Base-by-base conservation (phyloP, 1,140 invertebrate species). In the Ips nitidus region DNA sequence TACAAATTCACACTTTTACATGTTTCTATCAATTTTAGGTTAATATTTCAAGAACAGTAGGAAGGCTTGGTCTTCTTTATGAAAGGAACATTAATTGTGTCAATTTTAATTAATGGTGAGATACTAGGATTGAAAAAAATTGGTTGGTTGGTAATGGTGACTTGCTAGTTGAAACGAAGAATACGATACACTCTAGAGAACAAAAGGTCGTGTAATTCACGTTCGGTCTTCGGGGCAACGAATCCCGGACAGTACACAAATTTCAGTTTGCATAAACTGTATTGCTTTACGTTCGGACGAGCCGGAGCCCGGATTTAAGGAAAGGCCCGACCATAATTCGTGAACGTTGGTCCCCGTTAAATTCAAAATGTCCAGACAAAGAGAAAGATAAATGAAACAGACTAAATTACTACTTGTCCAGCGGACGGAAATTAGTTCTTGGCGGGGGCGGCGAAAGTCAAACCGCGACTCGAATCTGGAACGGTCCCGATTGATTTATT, bases 331-430 rank as follows among this genome's bases (percentile, higher is more conserved):
- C 67, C 40, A 69, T 69, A 69, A 69, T 69, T 69, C 63, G 59
- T 64, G 59, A 59, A 60, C 63, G 69, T 61, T 71, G 63, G 62
- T 66, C 52, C 55, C 69, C 58, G 69, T 60, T 71, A 71, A 71
- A 66, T 66, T 65, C 63, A 66, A 71, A 22, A 70, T 63, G 71
- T 71, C 71, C 72, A 73, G 57, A 72, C 55, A 72, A 66, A 74
- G 69, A 74, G 71, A 74, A 71, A 75, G 75, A 75, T 74, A 75
- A 75, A 75, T 75, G 75, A 73, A 75, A 75, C 73, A 70, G 69
- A 63, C 73, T 76, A 74, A 76, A 76, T 76, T 75, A 76, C 75
- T 65, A 66, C 70, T 69, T 72, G 73, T 71, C 73, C 74, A 64
- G 69, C 68, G 71, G 69, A 74, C 74, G 75, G 75, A 76, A 76